Evolutionary conservation across 2,113 vertebrate species (phyloP).

Genomic region (Cygnus buccinator): DNA sequence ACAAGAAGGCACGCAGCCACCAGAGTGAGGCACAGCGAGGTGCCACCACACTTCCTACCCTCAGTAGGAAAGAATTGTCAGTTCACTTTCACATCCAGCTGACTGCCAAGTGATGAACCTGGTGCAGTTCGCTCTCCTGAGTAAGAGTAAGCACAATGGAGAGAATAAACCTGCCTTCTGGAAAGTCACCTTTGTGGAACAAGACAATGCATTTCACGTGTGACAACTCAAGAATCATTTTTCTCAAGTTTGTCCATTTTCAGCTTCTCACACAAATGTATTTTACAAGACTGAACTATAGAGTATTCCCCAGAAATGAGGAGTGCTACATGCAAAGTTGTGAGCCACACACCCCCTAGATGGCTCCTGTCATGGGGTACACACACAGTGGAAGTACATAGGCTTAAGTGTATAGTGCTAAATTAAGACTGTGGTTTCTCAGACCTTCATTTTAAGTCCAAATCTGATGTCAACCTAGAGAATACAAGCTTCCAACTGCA

Average conservation of each 20-base stretch:
- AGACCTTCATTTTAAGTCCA: not conserved
- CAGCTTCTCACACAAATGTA: not conserved
- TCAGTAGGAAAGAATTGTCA: not conserved
- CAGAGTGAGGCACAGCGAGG: not conserved
- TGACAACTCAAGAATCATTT: not conserved
- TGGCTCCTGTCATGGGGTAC: accelerated
- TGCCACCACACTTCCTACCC: not conserved
- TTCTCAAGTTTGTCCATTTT: not conserved
- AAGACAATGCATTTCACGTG: not conserved
- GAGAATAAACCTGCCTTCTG: not conserved
- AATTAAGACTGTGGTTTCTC: not conserved
- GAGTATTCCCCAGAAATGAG: not conserved
- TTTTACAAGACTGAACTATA: not conserved
- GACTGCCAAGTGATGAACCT: not conserved
- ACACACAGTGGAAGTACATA: not conserved
- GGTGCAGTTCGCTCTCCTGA: not conserved
- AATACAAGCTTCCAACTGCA: not conserved
- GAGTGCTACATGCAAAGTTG: not conserved
- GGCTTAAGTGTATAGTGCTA: not conserved
- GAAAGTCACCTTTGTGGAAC: not conserved
- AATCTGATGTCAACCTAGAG: not conserved
- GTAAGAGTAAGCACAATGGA: not conserved
- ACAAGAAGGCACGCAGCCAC: not conserved
- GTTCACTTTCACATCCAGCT: not conserved
- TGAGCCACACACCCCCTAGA: not conserved